Percentiles rank a stretch among this genome's conserved stretches.
These are phyloP conservation scores for Zootermopsis nevadensis DNA, from an alignment of 2,888 invertebrate genomes.

Conservation along the genomic window DNA sequence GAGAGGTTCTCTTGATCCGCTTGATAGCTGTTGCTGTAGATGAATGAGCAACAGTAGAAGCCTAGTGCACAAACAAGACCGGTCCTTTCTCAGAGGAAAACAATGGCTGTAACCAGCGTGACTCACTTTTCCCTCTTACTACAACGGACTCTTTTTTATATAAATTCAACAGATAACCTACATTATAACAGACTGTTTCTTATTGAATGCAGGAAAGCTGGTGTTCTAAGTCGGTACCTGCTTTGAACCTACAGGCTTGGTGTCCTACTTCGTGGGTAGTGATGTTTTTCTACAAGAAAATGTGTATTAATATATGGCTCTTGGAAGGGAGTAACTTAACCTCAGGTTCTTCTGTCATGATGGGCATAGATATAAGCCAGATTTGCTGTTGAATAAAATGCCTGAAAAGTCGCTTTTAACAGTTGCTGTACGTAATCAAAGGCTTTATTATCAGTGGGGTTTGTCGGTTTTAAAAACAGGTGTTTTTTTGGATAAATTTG, in stretches of 20 bases:
- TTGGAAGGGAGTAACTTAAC: too few relatives aligned
- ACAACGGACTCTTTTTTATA: background rate
- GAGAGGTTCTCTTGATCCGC: background rate
- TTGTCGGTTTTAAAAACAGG: too few relatives aligned
- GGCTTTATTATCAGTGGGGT: too few relatives aligned
- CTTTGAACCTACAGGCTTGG: background rate
- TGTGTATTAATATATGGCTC: too few relatives aligned
- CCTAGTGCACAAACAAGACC: background rate
- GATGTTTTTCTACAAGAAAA: background rate
- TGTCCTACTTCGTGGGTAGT: background rate
- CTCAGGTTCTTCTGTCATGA: too few relatives aligned
- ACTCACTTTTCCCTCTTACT: background rate
- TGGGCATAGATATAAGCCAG: too few relatives aligned
- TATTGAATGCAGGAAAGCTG: background rate
- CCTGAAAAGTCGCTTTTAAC: too few relatives aligned
- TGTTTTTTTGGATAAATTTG: too few relatives aligned
- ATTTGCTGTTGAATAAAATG: too few relatives aligned
- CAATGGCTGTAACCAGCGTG: slow-evolving; percentile 4
- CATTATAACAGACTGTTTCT: background rate
- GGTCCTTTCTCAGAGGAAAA: background rate
- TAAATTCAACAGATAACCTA: background rate
- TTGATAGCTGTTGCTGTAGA: background rate
- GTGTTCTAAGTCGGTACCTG: background rate
- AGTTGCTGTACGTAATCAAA: too few relatives aligned
- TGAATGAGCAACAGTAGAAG: slow-evolving; percentile 3